Evolutionary conservation across 2,888 invertebrate genomes (phyloP), one percentile per base, ranked within the genome.

Genomic region (Mesorhabditis spiculigera): DNA sequence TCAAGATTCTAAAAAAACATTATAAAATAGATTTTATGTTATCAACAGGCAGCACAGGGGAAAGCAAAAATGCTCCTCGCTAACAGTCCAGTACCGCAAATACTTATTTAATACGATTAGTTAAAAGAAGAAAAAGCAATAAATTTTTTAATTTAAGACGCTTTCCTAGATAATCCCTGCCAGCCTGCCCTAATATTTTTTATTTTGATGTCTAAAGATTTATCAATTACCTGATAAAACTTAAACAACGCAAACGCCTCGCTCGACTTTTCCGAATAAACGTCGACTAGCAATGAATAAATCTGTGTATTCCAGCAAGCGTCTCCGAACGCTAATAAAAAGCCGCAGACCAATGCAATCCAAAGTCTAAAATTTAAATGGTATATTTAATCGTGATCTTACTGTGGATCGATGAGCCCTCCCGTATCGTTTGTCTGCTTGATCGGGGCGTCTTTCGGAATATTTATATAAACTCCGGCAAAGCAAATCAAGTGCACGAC

Each of bases 211-310:
- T 28, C 28, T 28, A 28, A 28, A 28, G 28, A 28, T 28, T 13
- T 67, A 3, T 8, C 5, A n/a, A 65, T n/a, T 82, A 89, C 89
- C 90, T 94, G 95, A 71, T 92, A 92, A 86, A 97, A 97, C 89
- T 97, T 98, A 88, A 95, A 98, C 4, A 98, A 89, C 2, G 97
- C 96, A 88, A 98, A 98, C 0, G 97, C 97, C 10, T 95, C 92
- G 0, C 95, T 93, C 61, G 79, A 78, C 80, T 94, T 92, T 70
- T 93, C 91, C 0, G 93, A 90, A 86, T 93, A 97, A 67, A 93
- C 90, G 8, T 92, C 91, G 4, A 95, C 96, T 50, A 98, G 88
- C 75, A 96, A 91, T 0, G 96, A 93, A 86, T 94, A 96, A 63
- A 96, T 91, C 75, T 81, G 89, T 0, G 97, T 97, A 85, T 97